phyloP scores from a whole-genome alignment of 2,888 invertebrate species.

The Noctua pronuba region DNA sequence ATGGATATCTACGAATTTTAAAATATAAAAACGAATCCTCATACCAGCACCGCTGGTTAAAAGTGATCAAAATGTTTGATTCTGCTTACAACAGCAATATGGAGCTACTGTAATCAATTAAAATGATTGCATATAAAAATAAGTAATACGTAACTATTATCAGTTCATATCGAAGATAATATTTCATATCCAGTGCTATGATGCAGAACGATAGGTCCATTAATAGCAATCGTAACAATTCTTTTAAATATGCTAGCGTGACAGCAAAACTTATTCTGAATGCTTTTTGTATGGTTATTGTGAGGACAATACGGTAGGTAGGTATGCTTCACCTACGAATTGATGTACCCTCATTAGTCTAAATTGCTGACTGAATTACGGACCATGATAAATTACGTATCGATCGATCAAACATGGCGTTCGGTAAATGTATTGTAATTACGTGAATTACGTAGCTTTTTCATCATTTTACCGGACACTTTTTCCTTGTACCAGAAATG shows the following conservation, averaged over 20 bases:
- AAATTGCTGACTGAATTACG: constrained; percentile 48
- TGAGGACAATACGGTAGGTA: constrained; percentile 21
- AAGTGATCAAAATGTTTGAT: neutral
- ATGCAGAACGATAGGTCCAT: constrained; percentile 57
- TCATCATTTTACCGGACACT: constrained; percentile 21
- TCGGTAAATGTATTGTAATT: constrained; percentile 38
- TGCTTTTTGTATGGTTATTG: constrained; percentile 21
- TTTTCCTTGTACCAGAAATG: constrained; percentile 52
- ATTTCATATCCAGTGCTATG: constrained; percentile 56
- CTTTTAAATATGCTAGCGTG: constrained; percentile 22
- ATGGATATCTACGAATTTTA: neutral
- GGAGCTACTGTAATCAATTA: constrained; percentile 18
- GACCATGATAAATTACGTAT: constrained; percentile 54
- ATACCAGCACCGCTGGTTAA: neutral
- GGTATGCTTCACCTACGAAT: constrained; percentile 20
- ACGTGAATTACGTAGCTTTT: constrained; percentile 13
- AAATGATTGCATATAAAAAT: constrained; percentile 1
- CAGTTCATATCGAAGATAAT: constrained; percentile 60
- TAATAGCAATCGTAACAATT: constrained; percentile 24
- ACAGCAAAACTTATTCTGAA: constrained; percentile 19
- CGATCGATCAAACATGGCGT: constrained; percentile 44
- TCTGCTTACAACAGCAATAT: neutral
- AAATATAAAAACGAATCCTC: neutral
- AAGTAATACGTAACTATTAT: constrained; percentile 28
- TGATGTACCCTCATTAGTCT: constrained; percentile 51